phyloP scores from a whole-genome alignment of 1,140 invertebrate species.

The Penaeus indicus region DNA sequence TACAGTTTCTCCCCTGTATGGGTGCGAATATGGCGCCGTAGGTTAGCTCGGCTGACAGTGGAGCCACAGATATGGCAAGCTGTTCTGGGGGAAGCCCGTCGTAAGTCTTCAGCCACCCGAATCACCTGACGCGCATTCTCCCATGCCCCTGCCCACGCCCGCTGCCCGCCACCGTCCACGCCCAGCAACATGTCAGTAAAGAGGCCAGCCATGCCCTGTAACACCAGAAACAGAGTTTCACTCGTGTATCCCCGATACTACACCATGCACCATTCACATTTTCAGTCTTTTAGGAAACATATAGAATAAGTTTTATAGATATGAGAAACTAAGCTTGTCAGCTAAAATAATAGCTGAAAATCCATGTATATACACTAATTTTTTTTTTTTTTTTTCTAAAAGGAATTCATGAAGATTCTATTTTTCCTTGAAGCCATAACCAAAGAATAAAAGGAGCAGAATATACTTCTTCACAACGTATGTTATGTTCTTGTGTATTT shows the following conservation, averaged over 20 bases:
- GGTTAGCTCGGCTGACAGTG: constrained; percentile 60
- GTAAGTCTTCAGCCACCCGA: constrained; percentile 42
- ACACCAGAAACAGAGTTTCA: constrained; percentile 58
- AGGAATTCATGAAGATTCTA: too few relatives aligned
- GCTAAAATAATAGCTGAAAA: too few relatives aligned
- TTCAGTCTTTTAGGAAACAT: too few relatives aligned
- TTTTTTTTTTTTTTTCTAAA: too few relatives aligned
- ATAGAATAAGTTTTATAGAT: too few relatives aligned
- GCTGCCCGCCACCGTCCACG: constrained; percentile 54
- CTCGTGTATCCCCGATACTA: constrained; percentile 11
- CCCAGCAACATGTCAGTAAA: constrained; percentile 61
- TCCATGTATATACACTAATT: too few relatives aligned
- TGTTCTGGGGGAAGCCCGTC: constrained; percentile 47
- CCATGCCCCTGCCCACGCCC: constrained; percentile 56
- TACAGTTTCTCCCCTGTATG: constrained; percentile 64
- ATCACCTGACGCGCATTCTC: constrained; percentile 39
- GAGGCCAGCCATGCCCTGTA: constrained; percentile 58
- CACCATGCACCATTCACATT: too few relatives aligned
- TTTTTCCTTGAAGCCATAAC: too few relatives aligned
- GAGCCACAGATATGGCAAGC: constrained; percentile 60
- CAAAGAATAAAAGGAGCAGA: too few relatives aligned
- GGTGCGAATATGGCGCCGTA: constrained; percentile 62
- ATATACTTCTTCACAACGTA: too few relatives aligned
- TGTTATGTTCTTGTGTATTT: too few relatives aligned
- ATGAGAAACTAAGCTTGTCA: too few relatives aligned